Evolutionary conservation across 2,113 vertebrate genomes (phyloP), one percentile per base, ranked within the genome.

Genomic region (Phasianus colchicus): DNA sequence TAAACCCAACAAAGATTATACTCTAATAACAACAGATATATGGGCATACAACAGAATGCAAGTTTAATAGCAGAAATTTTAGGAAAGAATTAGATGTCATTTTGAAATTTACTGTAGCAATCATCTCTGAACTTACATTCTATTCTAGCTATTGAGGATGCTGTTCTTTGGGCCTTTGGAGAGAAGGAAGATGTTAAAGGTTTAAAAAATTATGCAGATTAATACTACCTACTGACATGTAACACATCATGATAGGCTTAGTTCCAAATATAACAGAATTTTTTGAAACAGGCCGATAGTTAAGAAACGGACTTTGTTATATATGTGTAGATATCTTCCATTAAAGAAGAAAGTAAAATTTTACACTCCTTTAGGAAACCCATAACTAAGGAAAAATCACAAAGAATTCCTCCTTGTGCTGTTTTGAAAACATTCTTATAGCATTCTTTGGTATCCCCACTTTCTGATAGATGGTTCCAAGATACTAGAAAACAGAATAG

Each of bases 11-110:
- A 66, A 90, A 78, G 61, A 84, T 92, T 54, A 67, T 60, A 50
- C 52, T 55, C 42, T 67, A 67, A 55, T 38, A 89, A 60, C 58
- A 74, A 60, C 34, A 67, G 24, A 91, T 71, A 36, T 12, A 81
- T 86, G 81, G 71, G 61, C 38, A 89, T 67, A 84, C 40, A 84
- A 34, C 74, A 79, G 38, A 29, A 93, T 47, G 36, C 88, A 66
- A 47, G 65, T 38, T 90, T 64, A 63, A 88, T 42, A 1, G 0
- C 73, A 90, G 90, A 71, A 93, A 94, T 93, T 95, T 88, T 90
- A 85, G 72, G 79, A 50, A 88, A 88, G 82, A 83, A 88, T 70
- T 73, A 85, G 82, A 87, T 92, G 78, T 91, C 90, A 85, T 1
- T 1, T 42, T 96, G 82, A 38, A 89, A 91, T 92, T 94, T 88